A percentile compares a stretch with the other conserved stretches of the same genome.
phyloP scores from a whole-genome alignment of 2,113 vertebrate species.

The Notarius quadriscutis region DNA sequence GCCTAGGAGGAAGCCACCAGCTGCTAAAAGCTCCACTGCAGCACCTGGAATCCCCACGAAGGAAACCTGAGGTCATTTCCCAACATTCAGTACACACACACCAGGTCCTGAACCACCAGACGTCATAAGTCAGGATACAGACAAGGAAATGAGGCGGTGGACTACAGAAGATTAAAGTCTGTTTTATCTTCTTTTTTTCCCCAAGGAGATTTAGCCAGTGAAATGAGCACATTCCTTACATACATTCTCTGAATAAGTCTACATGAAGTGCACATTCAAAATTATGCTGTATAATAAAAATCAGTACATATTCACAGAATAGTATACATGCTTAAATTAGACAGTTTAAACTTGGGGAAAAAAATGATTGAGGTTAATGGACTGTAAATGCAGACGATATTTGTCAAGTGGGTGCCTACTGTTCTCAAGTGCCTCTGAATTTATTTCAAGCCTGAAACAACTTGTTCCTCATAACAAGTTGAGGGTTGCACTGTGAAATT shows the following conservation, averaged over 20 bases:
- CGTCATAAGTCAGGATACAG: conserved; percentile 50
- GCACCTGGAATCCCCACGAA: conserved; percentile 69
- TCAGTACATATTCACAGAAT: background rate
- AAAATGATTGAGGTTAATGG: background rate
- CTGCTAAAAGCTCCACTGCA: conserved; percentile 64
- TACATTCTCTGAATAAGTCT: background rate
- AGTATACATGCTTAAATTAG: background rate
- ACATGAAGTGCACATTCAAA: background rate
- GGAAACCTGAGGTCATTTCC: conserved; percentile 74
- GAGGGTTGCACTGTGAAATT: conserved; percentile 29
- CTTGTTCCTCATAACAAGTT: conserved; percentile 15
- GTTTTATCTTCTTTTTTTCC: background rate
- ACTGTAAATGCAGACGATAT: background rate
- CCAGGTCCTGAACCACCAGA: conserved; percentile 61
- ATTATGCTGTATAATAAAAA: background rate
- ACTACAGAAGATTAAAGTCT: conserved; percentile 10
- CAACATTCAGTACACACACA: conserved; percentile 62
- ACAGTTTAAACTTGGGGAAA: background rate
- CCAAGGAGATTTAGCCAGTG: background rate
- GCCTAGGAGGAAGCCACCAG: conserved; percentile 68
- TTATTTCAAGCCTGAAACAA: conserved; percentile 27
- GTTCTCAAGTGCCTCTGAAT: conserved; percentile 26
- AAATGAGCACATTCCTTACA: background rate
- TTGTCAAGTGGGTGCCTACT: conserved; percentile 1
- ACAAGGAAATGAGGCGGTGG: conserved; percentile 32